Percentiles rank a stretch among this genome's conserved stretches.
Conservation (phyloP, 1,140 invertebrate genomes). For the Drosophila ambigua region DNA sequence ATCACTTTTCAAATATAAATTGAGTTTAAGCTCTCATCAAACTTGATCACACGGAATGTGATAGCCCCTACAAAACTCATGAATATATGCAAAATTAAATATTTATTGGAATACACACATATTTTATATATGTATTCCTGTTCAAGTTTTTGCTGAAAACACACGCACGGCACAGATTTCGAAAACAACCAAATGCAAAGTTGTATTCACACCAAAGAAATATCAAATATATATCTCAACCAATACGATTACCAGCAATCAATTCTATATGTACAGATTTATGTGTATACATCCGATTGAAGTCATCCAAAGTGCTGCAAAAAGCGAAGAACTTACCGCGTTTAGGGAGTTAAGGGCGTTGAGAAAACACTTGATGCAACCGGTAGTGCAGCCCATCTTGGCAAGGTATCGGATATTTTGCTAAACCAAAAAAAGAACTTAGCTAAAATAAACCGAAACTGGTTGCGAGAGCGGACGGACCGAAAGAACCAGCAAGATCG, state of each 20-base stretch:
- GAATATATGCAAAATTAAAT: conserved; percentile 1
- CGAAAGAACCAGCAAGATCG: conserved; percentile 27
- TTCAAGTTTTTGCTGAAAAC: too few species aligned
- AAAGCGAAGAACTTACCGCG: conserved; percentile 54
- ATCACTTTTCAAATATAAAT: too few species aligned
- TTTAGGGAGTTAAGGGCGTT: conserved; percentile 63
- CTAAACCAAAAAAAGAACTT: neutral
- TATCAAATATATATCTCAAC: neutral
- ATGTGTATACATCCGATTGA: too few species aligned
- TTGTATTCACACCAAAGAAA: neutral
- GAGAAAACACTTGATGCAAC: conserved; percentile 67
- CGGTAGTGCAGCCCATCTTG: conserved; percentile 75
- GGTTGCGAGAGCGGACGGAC: neutral
- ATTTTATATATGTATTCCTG: neutral
- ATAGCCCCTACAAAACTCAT: neutral
- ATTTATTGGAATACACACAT: conserved; percentile 6
- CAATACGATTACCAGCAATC: neutral
- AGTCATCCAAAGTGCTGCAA: neutral
- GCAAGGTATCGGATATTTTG: neutral
- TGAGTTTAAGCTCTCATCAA: neutral
- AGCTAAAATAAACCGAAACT: conserved; percentile 10
- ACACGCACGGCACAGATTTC: too few species aligned
- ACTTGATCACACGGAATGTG: conserved; percentile 22
- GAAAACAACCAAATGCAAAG: neutral
- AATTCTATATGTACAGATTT: too few species aligned